Conservation (phyloP, 1,140 invertebrate genomes). For the Aricia agestis region DNA sequence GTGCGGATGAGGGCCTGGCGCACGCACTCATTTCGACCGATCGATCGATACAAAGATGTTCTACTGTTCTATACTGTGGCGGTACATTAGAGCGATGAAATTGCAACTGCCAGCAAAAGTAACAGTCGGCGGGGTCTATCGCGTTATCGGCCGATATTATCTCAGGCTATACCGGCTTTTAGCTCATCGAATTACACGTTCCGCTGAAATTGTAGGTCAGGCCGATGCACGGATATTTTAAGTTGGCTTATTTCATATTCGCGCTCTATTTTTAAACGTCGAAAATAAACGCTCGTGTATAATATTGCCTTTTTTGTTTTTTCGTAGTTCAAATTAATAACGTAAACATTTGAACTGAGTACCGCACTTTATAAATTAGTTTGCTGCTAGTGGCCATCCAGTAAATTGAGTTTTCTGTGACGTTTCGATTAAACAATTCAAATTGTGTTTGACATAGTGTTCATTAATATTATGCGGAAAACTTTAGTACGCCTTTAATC, state of each 20-base stretch:
- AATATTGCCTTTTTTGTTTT: background rate
- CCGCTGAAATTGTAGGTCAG: constrained; percentile 7
- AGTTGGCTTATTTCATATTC: background rate
- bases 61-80: too few species aligned
- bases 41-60: too few species aligned
- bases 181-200: constrained; percentile 12
- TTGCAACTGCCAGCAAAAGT: constrained; percentile 19
- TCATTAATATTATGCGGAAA: too few species aligned
- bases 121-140: constrained; percentile 15
- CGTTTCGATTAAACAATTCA: background rate
- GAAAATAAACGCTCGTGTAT: background rate
- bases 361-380: background rate
- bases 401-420: background rate
- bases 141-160: constrained; percentile 11
- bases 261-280: background rate
- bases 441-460: background rate
- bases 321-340: background rate
- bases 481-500: background rate
- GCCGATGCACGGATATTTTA: background rate
- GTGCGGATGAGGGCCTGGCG: too few species aligned
- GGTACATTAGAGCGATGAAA: constrained; percentile 20
- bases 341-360: background rate
- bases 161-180: constrained; percentile 2
- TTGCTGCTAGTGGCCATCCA: background rate
- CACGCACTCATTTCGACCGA: too few species aligned